Evolutionary conservation across 2,113 vertebrate species (phyloP).

Genomic region (Cichladusa arquata): DNA sequence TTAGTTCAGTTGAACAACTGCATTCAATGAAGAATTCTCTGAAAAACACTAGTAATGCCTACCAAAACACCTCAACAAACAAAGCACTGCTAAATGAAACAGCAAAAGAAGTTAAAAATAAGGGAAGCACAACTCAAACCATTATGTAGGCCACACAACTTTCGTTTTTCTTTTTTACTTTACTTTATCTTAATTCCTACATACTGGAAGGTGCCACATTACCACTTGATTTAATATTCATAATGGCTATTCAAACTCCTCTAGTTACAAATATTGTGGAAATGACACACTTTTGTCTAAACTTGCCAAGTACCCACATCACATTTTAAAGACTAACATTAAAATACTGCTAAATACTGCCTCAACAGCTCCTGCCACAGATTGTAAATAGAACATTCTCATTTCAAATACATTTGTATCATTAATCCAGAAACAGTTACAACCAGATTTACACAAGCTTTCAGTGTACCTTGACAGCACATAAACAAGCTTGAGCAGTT

Average conservation of each 20-base stretch:
- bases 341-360: not conserved
- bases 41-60: not conserved
- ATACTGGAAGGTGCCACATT: not conserved
- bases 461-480: not conserved
- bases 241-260: not conserved
- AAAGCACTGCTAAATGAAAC: not conserved
- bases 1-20: not conserved
- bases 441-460: not conserved
- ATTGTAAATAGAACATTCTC: not conserved
- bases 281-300: accelerated
- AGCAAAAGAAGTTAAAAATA: not conserved
- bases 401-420: not conserved
- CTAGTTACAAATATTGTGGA: not conserved
- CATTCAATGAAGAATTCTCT: not conserved
- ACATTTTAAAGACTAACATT: not conserved
- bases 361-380: not conserved
- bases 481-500: not conserved
- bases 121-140: not conserved
- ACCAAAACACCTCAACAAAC: not conserved
- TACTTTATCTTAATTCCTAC: not conserved
- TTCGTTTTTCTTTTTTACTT: not conserved
- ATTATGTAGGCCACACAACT: not conserved
- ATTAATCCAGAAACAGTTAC: not conserved
- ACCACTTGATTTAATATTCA: not conserved
- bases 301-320: not conserved